Base-by-base conservation (phyloP, 2,113 vertebrate genomes). In the Stictonetta naevosa region DNA sequence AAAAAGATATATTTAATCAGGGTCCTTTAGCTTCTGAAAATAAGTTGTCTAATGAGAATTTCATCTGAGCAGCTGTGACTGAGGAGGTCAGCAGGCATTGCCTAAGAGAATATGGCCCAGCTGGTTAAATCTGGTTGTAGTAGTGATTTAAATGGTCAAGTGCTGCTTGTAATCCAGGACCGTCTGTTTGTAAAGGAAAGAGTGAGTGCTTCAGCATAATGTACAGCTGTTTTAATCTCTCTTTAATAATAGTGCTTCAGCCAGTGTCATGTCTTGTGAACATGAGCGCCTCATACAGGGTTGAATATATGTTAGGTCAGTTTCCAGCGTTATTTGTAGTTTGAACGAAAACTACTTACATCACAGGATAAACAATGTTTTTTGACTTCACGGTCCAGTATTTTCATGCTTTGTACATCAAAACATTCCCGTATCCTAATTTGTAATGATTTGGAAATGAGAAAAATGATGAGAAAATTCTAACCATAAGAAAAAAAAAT, bases 221-320 rank as follows among this genome's bases (percentile, higher is more conserved):
- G 98, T 99, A 98, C 99, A 99, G 99, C 99, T 99, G 98, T 99
- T 99, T 98, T 99, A 99, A 99, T 99, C 98, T 99, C 98, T 98
- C 98, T 98, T 99, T 99, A 99, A 99, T 99, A 99, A 98, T 98
- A 98, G 98, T 97, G 97, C 97, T 97, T 95, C 96, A 97, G 98
- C 97, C 97, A 96, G 97, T 98, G 98, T 98, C 98, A 98, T 99
- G 98, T 96, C 97, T 95, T 97, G 97, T 97, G 96, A 97, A 97
- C 98, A 97, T 50, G 97, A 97, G 96, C 91, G 92, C 97, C 97
- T 98, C 96, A 84, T 97, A 92, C 93, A 81, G 82, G 93, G 85
- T 85, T 97, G 97, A 97, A 40, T 83, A 81, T 83, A 89, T 38
- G 72, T 89, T 90, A 75, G 87, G 59, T 95, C 82, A 79, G 79